Base-by-base conservation (phyloP, 2,797 vertebrate species). In the Otolemur crassicaudatus region DNA sequence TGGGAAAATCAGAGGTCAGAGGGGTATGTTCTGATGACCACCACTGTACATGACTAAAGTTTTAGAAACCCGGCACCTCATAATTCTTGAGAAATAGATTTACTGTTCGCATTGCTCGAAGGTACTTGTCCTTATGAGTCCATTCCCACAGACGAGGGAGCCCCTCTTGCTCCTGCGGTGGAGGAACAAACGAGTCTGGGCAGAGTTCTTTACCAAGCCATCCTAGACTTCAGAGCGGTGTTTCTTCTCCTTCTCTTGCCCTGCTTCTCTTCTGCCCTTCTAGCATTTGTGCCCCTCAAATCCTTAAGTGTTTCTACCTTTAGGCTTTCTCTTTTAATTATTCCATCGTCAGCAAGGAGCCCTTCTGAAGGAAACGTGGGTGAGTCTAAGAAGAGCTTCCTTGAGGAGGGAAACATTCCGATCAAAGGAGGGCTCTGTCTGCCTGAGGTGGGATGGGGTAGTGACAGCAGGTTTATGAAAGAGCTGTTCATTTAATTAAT, bases 401-500 rank as follows among this genome's bases (percentile, higher is more conserved):
- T 92, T 89, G 93, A 94, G 81, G 96, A 98, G 95, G 29, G 97
- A 90, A 96, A 91, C 97, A 95, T 97, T 97, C 96, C 93, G 86
- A 53, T 53, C 49, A 4, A 4, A 53, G 14, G 49, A 90, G 96
- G 96, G 77, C 75, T 96, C 46, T 86, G n/a, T 97, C 97, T 97
- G 94, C 94, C 93, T 96, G 23, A 37, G 56, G 73, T 34, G 27
- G 17, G 34, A 25, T 63, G 29, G 40, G 37, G 31, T 86, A 85
- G 60, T 94, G 95, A 97, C 90, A 82, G 77, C 61, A 80, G 95
- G 69, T 91, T 97, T 98, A 97, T 90, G 96, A 87, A 97, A 96
- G 29, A 91, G 61, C 91, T 81, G 94, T 96, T 98, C 97, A 97
- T 97, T 96, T 97, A 97, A 97, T 98, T 96, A 94, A 95, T 97